phyloP scores from a whole-genome alignment of 2,113 vertebrate species.

The Seriola rivoliana region DNA sequence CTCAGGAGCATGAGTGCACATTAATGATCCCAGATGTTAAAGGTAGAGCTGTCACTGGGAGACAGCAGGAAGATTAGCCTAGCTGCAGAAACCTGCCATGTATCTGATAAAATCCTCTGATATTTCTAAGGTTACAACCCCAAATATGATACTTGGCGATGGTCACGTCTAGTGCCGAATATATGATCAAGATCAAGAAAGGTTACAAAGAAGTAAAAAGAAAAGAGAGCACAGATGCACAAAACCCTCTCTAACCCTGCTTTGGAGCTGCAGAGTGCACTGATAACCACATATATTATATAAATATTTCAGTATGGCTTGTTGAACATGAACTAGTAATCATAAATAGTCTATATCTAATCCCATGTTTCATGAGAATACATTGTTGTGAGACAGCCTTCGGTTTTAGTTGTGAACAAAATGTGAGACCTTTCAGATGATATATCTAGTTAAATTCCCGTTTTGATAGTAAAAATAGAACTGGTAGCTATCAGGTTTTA shows the following conservation, averaged over 20 bases:
- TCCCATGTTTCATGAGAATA: too few species aligned
- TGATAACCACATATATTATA: too few species aligned
- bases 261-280: background rate
- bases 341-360: background rate
- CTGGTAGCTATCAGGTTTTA: background rate
- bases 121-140: background rate
- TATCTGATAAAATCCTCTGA: background rate
- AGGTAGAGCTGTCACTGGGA: conserved; percentile 27
- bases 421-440: background rate
- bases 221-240: background rate
- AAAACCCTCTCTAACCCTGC: background rate
- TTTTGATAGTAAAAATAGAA: background rate
- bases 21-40: conserved; percentile 56
- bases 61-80: conserved; percentile 15
- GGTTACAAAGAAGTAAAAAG: background rate
- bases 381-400: background rate
- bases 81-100: background rate
- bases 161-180: background rate
- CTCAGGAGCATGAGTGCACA: conserved; percentile 43
- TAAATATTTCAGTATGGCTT: background rate
- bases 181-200: background rate
- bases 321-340: background rate
- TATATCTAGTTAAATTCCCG: background rate
- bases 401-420: background rate
- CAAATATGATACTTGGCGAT: background rate